Conservation (phyloP, 2,113 vertebrate species). For the Willisornis vidua region DNA sequence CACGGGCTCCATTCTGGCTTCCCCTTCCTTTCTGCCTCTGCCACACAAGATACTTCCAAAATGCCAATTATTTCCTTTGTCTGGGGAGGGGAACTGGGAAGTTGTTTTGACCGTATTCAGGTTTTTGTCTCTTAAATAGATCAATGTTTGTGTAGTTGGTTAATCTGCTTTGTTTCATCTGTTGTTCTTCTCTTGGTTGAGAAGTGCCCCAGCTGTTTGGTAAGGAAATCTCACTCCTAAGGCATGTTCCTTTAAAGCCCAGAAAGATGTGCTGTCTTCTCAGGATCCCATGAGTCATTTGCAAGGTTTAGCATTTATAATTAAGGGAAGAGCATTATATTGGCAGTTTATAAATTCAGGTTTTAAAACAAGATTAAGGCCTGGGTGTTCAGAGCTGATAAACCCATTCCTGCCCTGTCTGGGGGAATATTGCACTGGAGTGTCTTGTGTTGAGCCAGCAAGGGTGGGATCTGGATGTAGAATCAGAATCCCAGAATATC, state of each 20-base stretch:
- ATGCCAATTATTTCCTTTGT: neutral
- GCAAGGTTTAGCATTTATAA: neutral
- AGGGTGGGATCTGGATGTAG: no score
- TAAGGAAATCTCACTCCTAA: neutral
- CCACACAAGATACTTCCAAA: neutral
- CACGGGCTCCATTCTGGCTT: neutral
- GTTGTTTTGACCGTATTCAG: neutral
- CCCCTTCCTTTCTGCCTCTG: neutral
- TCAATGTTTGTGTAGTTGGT: neutral
- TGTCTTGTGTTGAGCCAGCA: neutral
- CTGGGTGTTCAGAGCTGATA: neutral
- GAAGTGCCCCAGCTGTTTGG: neutral
- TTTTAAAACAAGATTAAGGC: neutral
- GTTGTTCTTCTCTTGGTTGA: neutral
- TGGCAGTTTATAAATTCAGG: neutral
- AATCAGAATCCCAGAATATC: neutral
- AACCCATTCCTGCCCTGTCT: neutral
- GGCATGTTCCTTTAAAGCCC: neutral
- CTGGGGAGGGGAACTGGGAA: neutral
- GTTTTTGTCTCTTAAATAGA: neutral
- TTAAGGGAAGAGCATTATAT: neutral
- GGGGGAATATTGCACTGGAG: neutral
- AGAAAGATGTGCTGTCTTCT: neutral
- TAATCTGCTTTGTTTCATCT: neutral
- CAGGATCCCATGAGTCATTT: neutral